Percentiles rank a stretch among this genome's conserved stretches.
Conservation (phyloP, 1,140 invertebrate genomes). For the Eciton burchellii region DNA sequence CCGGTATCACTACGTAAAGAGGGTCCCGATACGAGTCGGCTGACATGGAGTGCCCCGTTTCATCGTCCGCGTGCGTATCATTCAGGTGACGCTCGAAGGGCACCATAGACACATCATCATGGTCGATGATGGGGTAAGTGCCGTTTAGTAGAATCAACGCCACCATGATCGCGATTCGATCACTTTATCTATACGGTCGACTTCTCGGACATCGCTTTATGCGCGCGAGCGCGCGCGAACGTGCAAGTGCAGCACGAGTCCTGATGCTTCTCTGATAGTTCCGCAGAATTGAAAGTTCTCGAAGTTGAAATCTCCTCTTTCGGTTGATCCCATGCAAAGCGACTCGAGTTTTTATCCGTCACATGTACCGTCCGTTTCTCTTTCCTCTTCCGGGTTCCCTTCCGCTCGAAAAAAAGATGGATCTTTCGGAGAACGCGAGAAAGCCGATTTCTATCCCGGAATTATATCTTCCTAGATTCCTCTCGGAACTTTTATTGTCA, state of each 20-base stretch:
- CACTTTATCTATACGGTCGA: neutral
- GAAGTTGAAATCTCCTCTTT: neutral
- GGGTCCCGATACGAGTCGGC: conserved; percentile 87
- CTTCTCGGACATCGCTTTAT: neutral
- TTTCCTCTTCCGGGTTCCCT: neutral
- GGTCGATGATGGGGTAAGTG: neutral
- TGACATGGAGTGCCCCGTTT: neutral
- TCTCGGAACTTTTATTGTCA: neutral
- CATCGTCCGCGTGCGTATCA: neutral
- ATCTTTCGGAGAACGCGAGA: neutral
- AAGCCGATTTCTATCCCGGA: neutral
- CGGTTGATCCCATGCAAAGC: neutral
- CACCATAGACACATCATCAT: neutral
- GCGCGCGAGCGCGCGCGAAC: no score
- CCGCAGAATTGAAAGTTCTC: neutral
- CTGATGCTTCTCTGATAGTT: neutral
- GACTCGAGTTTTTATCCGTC: neutral
- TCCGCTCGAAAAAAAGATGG: neutral
- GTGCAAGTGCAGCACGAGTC: no score
- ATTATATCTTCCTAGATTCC: neutral
- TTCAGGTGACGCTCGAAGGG: neutral
- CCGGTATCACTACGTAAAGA: conserved; percentile 91
- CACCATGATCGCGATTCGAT: neutral
- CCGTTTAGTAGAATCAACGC: conserved; percentile 12
- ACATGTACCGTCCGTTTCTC: neutral